These are phyloP conservation scores for Antennarius maculatus DNA, from an alignment of 2,797 vertebrate genomes.

Conservation along the genomic window DNA sequence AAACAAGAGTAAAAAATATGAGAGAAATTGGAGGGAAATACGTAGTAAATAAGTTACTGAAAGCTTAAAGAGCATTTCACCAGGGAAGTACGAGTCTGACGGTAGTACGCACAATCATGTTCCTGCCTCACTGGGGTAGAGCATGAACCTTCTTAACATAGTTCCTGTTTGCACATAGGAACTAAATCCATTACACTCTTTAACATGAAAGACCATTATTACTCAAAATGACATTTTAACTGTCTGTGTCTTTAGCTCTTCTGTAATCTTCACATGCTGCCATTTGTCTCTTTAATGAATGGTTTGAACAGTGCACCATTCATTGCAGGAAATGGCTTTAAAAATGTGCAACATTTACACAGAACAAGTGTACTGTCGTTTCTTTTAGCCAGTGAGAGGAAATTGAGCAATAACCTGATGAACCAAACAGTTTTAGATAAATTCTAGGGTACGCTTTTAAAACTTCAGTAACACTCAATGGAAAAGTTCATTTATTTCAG, in stretches of 20 bases:
- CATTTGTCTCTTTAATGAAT: conserved; percentile 53
- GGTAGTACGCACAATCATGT: too few relatives aligned
- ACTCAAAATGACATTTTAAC: conserved; percentile 56
- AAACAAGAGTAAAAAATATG: too few relatives aligned
- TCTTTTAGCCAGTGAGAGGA: background rate
- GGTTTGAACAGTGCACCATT: background rate
- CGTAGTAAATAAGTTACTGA: too few relatives aligned
- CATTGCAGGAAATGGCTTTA: conserved; percentile 1
- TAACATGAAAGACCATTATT: conserved; percentile 39
- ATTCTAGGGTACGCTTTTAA: too few relatives aligned
- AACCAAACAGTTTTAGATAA: background rate
- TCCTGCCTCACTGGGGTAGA: background rate
- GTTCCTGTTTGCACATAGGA: conserved; percentile 16
- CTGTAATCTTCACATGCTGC: conserved; percentile 32
- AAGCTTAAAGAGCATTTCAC: too few relatives aligned
- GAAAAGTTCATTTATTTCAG: too few relatives aligned
- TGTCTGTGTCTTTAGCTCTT: conserved; percentile 44
- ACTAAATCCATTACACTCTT: conserved; percentile 41
- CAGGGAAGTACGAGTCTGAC: too few relatives aligned
- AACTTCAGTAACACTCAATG: too few relatives aligned
- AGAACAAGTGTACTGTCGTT: conserved; percentile 14
- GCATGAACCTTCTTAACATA: conserved; percentile 5
- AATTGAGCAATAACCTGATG: background rate
- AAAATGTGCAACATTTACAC: conserved; percentile 15
- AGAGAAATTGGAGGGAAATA: too few relatives aligned